Evolutionary conservation across 2,797 vertebrate genomes (phyloP), one percentile per base, ranked within the genome.

Genomic region (Parotocinclus haroldoi): DNA sequence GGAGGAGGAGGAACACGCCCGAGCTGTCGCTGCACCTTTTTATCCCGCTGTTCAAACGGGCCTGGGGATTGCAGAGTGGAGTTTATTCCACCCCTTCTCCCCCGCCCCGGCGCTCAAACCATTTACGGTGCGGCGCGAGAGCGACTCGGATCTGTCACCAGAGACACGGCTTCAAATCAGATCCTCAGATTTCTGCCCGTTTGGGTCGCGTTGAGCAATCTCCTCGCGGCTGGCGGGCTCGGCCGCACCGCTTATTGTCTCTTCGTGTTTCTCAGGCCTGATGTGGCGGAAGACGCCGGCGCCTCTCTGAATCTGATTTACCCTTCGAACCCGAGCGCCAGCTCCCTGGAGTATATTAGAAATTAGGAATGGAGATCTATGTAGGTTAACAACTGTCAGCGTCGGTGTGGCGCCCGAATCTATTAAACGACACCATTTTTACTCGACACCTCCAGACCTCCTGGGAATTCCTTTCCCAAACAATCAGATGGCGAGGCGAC

Each of bases 11-110:
- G 81, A 86, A 87, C 87, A 88, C 79, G 84, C 78, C 64, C 77
- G 81, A 69, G 27, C 84, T 88, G 88, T 88, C 86, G 69, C 68
- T 78, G 83, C 51, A 82, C 80, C 85, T 88, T 85, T 88, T 84
- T 84, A 85, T 87, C 85, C n/a, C 84, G 84, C 83, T 79, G 73
- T 78, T 82, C 85, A 86, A 88, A 88, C 83, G 83, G 86, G 83
- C 82, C 81, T 74, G 83, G 83, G 86, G 85, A 86, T 87, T 84
- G 86, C 79, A 83, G 82, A 84, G 85, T 83, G 85, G 82, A 88
- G 84, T 88, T 88, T 85, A 89, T 87, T 85, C 84, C 81, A 80
- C 80, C 78, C 54, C 81, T 81, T 63, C 73, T 57, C 58, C 66
- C 70, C 48, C 1, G 7, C 48, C 46, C 13, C 66, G 84, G 85